Conservation (phyloP, 2,113 vertebrate species). For the Benitochromis conjunctus region DNA sequence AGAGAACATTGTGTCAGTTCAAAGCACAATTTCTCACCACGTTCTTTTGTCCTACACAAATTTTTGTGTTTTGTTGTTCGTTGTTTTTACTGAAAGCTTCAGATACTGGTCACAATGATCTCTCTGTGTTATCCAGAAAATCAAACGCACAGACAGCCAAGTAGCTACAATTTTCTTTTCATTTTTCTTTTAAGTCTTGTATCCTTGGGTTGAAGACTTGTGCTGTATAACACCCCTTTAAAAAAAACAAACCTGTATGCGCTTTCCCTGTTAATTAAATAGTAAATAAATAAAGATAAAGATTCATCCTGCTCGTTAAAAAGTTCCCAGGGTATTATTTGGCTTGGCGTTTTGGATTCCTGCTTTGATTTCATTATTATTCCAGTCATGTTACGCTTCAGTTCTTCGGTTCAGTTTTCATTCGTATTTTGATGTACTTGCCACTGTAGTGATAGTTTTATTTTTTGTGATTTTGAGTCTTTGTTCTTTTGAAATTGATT, state of each 20-base stretch:
- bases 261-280: background rate
- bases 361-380: background rate
- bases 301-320: background rate
- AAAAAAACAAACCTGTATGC: background rate
- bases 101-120: background rate
- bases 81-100: background rate
- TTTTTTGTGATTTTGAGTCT: background rate
- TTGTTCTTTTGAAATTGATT: background rate
- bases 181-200: background rate
- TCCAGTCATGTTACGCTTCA: background rate
- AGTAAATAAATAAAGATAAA: background rate
- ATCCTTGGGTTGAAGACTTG: background rate
- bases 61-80: background rate
- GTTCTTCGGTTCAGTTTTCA: background rate
- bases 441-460: background rate
- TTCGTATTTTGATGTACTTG: background rate
- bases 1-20: background rate
- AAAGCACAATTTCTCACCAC: background rate
- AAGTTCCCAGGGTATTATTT: background rate
- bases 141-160: background rate
- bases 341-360: background rate
- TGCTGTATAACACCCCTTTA: background rate
- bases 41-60: background rate
- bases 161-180: background rate
- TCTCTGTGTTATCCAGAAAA: background rate